Percentiles rank a stretch among this genome's conserved stretches.
Evolutionary conservation across 1,140 invertebrate species (phyloP).

Genomic region (Brachionus angularis): DNA sequence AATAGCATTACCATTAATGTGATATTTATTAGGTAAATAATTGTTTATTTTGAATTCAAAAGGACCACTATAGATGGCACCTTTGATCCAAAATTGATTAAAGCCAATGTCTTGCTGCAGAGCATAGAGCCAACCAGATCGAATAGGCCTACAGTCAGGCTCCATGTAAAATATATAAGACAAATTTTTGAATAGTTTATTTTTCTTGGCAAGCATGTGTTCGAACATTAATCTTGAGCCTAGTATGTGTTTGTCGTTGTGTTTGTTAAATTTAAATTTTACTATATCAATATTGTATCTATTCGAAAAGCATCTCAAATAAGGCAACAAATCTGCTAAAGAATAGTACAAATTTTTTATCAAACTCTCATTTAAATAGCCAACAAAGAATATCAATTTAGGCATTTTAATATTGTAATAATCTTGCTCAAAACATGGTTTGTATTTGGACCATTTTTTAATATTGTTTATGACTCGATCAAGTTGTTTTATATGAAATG

Average conservation of each 20-base stretch:
- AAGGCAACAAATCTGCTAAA: neutral
- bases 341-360: neutral
- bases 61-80: slow-evolving; percentile 16
- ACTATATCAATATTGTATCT: slow-evolving; percentile 13
- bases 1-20: slow-evolving; percentile 42
- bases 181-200: slow-evolving; percentile 1
- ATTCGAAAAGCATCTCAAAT: slow-evolving; percentile 30
- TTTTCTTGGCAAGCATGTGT: neutral
- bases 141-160: slow-evolving; percentile 17
- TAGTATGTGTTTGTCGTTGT: neutral
- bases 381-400: slow-evolving; percentile 20
- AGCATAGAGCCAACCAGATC: slow-evolving; percentile 4
- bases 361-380: neutral
- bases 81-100: slow-evolving; percentile 29
- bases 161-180: slow-evolving; percentile 37
- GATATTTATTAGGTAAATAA: slow-evolving; percentile 42
- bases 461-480: neutral
- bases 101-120: slow-evolving; percentile 19
- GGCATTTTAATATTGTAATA: neutral
- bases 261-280: slow-evolving; percentile 20
- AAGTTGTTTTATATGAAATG: slow-evolving; percentile 43
- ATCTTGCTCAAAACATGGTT: neutral
- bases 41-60: slow-evolving; percentile 8
- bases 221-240: slow-evolving; percentile 37
- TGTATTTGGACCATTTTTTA: slow-evolving; percentile 14